Evolutionary conservation across 2,797 vertebrate species (phyloP), one percentile per base, ranked within the genome.

Genomic region (Odontamblyopus lacepedii): DNA sequence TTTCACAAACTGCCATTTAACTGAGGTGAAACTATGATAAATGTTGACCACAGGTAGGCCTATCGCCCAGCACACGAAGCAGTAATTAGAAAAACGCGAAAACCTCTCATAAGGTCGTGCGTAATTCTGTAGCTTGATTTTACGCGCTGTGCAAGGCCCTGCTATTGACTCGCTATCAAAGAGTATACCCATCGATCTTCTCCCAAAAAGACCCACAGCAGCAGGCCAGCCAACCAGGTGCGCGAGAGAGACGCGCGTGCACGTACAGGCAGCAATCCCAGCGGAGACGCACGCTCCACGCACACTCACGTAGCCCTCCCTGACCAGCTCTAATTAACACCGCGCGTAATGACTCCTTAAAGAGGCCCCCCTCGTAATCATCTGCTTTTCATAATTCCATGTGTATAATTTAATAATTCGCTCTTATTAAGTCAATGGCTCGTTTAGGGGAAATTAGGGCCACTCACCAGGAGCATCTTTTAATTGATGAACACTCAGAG

Each of bases 301-400:
- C 55, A 3, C 23, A n/a, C 61, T 1, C 62, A 44, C 63, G 91
- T 90, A 92, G 90, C 94, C 95, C 95, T 92, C 94, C 94, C 93
- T 96, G 96, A 98, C 96, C 95, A 95, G 91, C 94, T 94, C 95
- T 98, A 98, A 99, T 98, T 98, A 98, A 97, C 95, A 96, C 94
- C 95, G 95, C 95, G 96, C 91, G 96, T 97, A 97, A 98, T 98
- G 97, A 98, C 97, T 98, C 95, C 96, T 98, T 96, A 97, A 91
- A 26, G 44, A 26, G 26, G 26, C 95, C 97, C 97, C 95, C 29
- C 61, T 63, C 61, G 95, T 98, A 97, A 98, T 98, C 97, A 99
- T 97, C 97, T 95, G 93, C 88, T 97, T 97, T 98, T 98, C 95
- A 96, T 97, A 96, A 98, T 98, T 97, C 92, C 94, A 95, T 95